Base-by-base conservation (phyloP, 2,797 vertebrate species). In the Poecilia wingei region DNA sequence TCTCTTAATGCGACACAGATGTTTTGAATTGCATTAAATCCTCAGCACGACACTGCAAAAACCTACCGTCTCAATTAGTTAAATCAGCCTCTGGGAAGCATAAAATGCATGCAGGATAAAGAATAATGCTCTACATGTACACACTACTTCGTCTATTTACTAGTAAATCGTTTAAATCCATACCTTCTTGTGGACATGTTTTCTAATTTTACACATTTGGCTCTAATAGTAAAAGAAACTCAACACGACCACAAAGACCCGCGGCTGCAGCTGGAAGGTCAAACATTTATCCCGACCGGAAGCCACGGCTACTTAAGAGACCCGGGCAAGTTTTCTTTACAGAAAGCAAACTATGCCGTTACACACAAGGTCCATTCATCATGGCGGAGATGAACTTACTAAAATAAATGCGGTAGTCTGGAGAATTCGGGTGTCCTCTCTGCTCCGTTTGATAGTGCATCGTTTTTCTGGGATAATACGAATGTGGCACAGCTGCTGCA, bases 401-500 rank as follows among this genome's bases (percentile, higher is more conserved):
- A 88, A 98, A 97, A 91, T 97, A 99, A 86, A 99, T 94, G 93
- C 98, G 96, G 95, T 97, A 97, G 72, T 96, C 95, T 0, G 89
- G 72, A 4, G 97, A 94, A 84, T 95, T 91, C n/a, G 91, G 94
- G 12, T 80, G 94, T 88, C 98, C 98, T 89, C 96, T 94, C 89
- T 91, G 95, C 79, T 98, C 97, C 41, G 95, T 97, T 72, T 93
- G 81, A 90, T 97, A 98, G 75, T 89, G 89, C 86, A 95, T 92
- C 94, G 92, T 96, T 76, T 92, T 94, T 83, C 88, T 93, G 36
- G 79, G 8, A 68, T 57, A 66, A 68, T 18, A 57, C 25, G 78
- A 72, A 22, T 68, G 81, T 68, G 80, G 68, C 4, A 12, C 57
- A 14, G 76, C 81, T 71, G 78, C 75, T 82, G 90, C 78, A n/a